Evolutionary conservation across 2,797 vertebrate species (phyloP), one percentile per base, ranked within the genome.

Genomic region (Cyprinodon diabolis): DNA sequence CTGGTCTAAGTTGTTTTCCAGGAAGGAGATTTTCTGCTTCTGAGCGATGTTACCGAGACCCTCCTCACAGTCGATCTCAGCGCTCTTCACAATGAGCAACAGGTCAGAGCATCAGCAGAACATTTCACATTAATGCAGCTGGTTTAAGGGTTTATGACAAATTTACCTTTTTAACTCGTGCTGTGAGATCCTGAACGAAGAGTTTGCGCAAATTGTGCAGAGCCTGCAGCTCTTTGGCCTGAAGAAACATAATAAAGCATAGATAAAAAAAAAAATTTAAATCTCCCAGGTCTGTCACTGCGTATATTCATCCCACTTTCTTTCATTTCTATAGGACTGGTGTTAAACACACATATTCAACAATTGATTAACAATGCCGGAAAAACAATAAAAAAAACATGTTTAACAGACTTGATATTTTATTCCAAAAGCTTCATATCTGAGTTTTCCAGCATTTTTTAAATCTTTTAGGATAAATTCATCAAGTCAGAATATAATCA

Each of bases 1-100:
- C 88, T 98, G 97, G 82, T 98, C 97, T 91, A 98, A 85, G 91
- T 98, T 98, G 87, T 98, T 98, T 90, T 98, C 97, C 91, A 98
- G 93, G 94, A 98, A 98, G 84, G 96, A 97, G 79, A 97, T 97
- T 87, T 97, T 98, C 91, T 98, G 97, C 84, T 98, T 97, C 93
- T 97, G 97, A 12, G 96, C 95, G 0, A 95, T 94, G 2, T 96
- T 96, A 35, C 97, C 95, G 0, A 96, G 96, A 48, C 95, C 96
- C 2, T 98, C 96, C 7, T 97, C 97, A 1, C 93, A 96, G 88
- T 98, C 96, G 63, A 97, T 87, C 74, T 97, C 96, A 23, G 96
- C 95, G 0, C 96, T 97, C 97, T 98, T 89, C 25, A 63, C 62
- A 52, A 35, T 25, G 9, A 70, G 8, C 13, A 66, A 17, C 51